phyloP scores from a whole-genome alignment of 2,797 vertebrate genomes.

The Todus mexicanus region DNA sequence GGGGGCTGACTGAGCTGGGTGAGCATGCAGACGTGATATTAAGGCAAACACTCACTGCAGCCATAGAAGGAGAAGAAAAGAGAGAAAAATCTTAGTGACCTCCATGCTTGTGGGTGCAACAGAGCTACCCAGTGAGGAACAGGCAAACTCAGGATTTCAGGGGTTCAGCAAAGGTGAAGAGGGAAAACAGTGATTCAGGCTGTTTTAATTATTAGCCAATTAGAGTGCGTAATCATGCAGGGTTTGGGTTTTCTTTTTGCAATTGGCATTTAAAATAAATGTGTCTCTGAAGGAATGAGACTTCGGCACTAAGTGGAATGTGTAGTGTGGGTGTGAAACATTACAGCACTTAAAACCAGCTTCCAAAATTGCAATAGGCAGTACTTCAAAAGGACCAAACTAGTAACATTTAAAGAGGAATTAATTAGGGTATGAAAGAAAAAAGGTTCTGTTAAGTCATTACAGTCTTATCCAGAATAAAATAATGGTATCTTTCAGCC shows the following conservation, averaged over 20 bases:
- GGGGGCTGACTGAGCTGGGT: neutral
- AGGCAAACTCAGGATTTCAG: neutral
- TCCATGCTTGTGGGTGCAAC: neutral
- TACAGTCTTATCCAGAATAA: neutral
- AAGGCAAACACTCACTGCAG: rapidly evolving
- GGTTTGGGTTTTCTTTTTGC: rapidly evolving
- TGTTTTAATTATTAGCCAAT: neutral
- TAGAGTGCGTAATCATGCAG: neutral
- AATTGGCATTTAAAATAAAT: neutral
- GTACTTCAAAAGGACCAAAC: neutral
- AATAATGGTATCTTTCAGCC: neutral
- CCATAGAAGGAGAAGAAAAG: neutral
- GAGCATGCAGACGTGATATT: neutral
- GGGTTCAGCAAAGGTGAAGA: neutral
- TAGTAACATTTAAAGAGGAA: neutral
- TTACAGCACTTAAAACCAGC: neutral
- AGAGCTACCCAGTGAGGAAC: neutral
- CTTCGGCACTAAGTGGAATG: neutral
- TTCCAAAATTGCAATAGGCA: neutral
- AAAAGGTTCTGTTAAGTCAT: neutral
- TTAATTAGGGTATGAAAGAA: neutral
- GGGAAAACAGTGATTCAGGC: neutral
- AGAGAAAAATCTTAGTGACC: neutral
- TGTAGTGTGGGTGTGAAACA: neutral
- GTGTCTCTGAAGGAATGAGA: neutral